Evolutionary conservation across 2,797 vertebrate species (phyloP), one percentile per base, ranked within the genome.

Genomic region (Echiichthys vipera): DNA sequence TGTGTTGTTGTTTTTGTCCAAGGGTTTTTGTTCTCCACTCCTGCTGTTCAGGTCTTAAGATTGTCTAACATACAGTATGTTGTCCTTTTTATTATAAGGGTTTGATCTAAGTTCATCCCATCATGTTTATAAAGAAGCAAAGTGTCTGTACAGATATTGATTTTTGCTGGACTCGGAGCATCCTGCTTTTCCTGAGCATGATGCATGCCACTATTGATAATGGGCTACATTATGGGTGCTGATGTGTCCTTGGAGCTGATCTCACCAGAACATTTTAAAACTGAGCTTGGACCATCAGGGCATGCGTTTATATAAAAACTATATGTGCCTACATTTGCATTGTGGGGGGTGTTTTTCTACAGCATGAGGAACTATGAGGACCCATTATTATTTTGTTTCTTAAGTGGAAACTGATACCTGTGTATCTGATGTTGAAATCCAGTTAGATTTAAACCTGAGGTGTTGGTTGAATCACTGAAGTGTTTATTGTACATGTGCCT

Each of bases 141-240:
- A 17, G 11, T 54, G 34, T 80, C 64, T 84, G 30, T 49, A 12
- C 25, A 71, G 4, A 9, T 81, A 83, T 83, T 54, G 72, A 79
- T 81, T 77, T n/a, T 50, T 54, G 18, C 17, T 51, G 17, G 25
- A 57, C 46, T 29, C 25, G 0, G n/a, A 58, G 12, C 46, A 42
- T 32, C 56, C 58, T 65, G 20, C 7, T 42, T 39, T 46, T 71
- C 10, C 39, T 18, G 20, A 63, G 34, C 13, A 2, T 56, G 7
- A 6, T 13, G 46, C 1, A n/a, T 15, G 0, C 18, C 55, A 39
- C 24, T 40, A 8, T 65, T 57, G n/a, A n/a, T 68, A 57, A 64
- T 50, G 45, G 64, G n/a, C 11, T 57, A 13, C 5, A 22, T 69
- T 53, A 65, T 53, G 24, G 37, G 65, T 13, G 56, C 17, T 80